A percentile compares a stretch with the other conserved stretches of the same genome.
These are phyloP conservation scores for Arctia plantaginis DNA, from an alignment of 2,888 invertebrate species.

Conservation along the genomic window DNA sequence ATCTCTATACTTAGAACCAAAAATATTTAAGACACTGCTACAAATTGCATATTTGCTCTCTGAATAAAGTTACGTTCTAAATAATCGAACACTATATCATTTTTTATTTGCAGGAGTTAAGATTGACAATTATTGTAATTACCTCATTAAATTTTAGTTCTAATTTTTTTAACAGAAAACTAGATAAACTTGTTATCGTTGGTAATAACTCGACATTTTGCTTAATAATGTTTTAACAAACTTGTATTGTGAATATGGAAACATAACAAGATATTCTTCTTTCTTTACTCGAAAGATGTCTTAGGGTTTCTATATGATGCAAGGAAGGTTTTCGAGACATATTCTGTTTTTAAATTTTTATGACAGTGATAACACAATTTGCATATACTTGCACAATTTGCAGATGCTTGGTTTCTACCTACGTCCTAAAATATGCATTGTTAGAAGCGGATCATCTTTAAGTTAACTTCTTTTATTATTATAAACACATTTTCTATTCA, in stretches of 20 bases:
- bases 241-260: too few relatives aligned
- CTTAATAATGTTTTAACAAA: too few relatives aligned
- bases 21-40: background rate
- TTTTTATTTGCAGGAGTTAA: background rate
- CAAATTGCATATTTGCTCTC: background rate
- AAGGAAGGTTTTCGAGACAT: background rate
- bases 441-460: background rate
- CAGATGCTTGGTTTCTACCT: too few relatives aligned
- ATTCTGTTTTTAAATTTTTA: background rate
- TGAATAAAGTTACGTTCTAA: background rate
- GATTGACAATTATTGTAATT: background rate
- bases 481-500: too few relatives aligned
- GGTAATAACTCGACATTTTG: background rate
- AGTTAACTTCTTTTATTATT: background rate
- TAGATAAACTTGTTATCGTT: background rate
- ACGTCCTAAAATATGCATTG: background rate
- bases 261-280: background rate
- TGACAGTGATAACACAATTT: background rate
- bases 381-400: too few relatives aligned
- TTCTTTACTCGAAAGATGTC: background rate
- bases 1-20: constrained; percentile 17
- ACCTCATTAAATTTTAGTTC: background rate
- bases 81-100: background rate
- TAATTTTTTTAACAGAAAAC: background rate
- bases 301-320: background rate